phyloP scores from a whole-genome alignment of 1,140 invertebrate species.

The Hypsibius dujardini region DNA sequence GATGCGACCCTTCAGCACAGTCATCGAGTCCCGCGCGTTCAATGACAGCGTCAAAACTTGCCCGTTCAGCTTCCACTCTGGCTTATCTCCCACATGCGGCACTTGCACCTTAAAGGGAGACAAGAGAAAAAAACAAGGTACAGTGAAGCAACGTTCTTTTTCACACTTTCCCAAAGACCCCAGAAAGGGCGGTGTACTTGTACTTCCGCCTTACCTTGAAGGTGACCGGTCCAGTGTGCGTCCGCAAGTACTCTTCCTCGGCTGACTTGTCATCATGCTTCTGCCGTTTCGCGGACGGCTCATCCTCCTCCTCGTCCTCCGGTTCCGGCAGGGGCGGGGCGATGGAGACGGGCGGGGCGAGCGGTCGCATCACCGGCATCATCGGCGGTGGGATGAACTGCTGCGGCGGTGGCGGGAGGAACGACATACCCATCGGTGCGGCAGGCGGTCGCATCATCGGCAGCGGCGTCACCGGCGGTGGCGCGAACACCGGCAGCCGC shows the following conservation, averaged over 20 bases:
- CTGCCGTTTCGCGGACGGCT: constrained; percentile 65
- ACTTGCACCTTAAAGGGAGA: constrained; percentile 59
- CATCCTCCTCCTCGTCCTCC: constrained; percentile 46
- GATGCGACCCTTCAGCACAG: constrained; percentile 68
- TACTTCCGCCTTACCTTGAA: no score
- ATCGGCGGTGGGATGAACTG: not conserved
- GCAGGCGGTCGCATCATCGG: constrained; percentile 21
- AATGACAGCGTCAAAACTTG: constrained; percentile 62
- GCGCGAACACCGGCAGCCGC: constrained; percentile 26
- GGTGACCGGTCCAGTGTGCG: constrained; percentile 49
- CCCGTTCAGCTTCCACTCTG: constrained; percentile 90
- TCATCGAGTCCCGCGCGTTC: constrained; percentile 51
- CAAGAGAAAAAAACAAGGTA: no score
- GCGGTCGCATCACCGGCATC: constrained; percentile 9
- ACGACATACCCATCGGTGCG: constrained; percentile 20
- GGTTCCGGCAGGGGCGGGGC: not conserved
- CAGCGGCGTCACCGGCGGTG: constrained; percentile 26
- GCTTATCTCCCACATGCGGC: constrained; percentile 61
- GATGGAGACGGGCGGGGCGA: not conserved
- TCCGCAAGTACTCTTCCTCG: constrained; percentile 59
- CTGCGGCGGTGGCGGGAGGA: constrained; percentile 23
- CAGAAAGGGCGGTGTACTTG: no score
- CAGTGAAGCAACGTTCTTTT: no score
- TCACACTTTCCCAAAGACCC: no score
- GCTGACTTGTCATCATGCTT: constrained; percentile 78